These are phyloP conservation scores for Mus pahari DNA, from an alignment of 2,113 vertebrate genomes.

Conservation along the genomic window DNA sequence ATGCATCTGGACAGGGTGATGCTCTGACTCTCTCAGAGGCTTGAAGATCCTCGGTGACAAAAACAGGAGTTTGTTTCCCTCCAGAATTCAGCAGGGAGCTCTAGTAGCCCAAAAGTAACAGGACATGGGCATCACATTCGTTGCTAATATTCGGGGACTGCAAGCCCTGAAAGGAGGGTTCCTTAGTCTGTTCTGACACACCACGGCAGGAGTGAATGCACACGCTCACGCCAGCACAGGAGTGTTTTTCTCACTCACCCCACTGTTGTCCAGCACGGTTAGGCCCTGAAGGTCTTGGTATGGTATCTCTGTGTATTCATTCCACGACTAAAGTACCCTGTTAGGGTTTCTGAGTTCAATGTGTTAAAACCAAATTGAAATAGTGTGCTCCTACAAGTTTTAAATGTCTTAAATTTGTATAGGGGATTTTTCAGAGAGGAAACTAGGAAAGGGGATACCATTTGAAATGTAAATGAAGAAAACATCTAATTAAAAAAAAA, in stretches of 20 bases:
- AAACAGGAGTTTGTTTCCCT: background rate
- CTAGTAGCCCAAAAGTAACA: background rate
- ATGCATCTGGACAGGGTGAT: conserved; percentile 44
- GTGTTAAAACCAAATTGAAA: background rate
- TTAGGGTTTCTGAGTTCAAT: background rate
- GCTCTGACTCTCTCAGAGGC: background rate
- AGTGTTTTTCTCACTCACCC: background rate
- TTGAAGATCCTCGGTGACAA: background rate
- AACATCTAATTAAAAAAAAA: too few relatives aligned
- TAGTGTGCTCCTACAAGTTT: background rate
- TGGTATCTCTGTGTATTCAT: background rate
- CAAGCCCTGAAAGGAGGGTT: background rate
- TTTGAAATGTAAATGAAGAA: too few relatives aligned
- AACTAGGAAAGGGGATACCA: too few relatives aligned
- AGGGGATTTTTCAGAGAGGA: too few relatives aligned
- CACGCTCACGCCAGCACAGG: background rate
- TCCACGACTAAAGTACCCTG: background rate
- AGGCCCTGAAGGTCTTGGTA: background rate
- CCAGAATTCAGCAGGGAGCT: background rate
- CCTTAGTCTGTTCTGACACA: background rate
- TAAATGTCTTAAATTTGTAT: background rate
- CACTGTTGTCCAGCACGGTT: background rate
- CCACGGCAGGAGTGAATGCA: background rate
- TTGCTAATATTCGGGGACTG: background rate
- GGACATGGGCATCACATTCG: background rate